A percentile compares a stretch with the other conserved stretches of the same genome.
Conservation (phyloP, 2,113 vertebrate species). For the Sceloporus undulatus region DNA sequence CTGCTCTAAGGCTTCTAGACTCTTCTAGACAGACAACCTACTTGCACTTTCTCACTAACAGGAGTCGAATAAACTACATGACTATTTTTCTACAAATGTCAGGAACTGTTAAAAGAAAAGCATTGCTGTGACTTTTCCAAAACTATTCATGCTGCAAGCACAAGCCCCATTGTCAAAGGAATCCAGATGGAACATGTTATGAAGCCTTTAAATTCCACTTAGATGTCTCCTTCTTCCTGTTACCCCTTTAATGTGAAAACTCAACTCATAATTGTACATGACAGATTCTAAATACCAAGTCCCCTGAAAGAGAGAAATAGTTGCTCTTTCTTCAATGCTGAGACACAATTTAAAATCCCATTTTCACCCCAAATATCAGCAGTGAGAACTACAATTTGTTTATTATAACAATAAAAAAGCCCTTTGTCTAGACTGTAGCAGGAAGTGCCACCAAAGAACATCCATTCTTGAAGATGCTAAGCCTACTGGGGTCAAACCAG, state of each 20-base stretch:
- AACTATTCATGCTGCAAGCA: constrained; percentile 35
- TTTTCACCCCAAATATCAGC: neutral
- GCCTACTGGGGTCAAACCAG: neutral
- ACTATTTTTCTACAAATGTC: constrained; percentile 43
- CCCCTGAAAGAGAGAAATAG: constrained; percentile 25
- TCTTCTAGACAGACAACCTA: neutral
- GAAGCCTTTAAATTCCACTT: constrained; percentile 57
- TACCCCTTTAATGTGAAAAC: constrained; percentile 14
- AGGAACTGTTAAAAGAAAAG: constrained; percentile 47
- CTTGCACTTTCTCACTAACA: constrained; percentile 36
- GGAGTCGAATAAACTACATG: constrained; percentile 23
- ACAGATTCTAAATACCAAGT: constrained; percentile 63
- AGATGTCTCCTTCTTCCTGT: constrained; percentile 27
- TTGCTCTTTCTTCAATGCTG: constrained; percentile 41
- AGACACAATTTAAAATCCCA: constrained; percentile 7
- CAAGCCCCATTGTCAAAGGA: constrained; percentile 26
- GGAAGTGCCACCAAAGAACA: too few species aligned
- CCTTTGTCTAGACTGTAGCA: neutral
- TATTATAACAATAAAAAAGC: neutral
- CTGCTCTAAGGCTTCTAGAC: neutral
- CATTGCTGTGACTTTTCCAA: constrained; percentile 53
- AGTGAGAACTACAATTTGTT: neutral
- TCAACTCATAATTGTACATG: constrained; percentile 39
- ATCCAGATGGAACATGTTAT: constrained; percentile 64
- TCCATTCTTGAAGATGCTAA: neutral